Evolutionary conservation across 2,113 vertebrate genomes (phyloP).

Genomic region (Butorides virescens): DNA sequence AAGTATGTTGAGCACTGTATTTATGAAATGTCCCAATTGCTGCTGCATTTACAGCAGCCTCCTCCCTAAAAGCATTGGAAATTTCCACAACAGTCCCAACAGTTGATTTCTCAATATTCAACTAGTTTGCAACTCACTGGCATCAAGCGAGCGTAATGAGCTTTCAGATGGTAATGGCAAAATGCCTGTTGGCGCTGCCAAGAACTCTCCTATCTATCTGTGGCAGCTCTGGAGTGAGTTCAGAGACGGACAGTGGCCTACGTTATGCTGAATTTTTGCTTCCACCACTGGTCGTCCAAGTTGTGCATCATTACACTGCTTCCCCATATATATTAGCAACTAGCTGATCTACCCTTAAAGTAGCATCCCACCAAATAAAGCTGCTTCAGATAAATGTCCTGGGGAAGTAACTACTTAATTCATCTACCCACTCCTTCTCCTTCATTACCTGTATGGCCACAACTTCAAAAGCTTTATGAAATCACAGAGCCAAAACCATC

Average conservation of each 20-base stretch:
- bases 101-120: conserved; percentile 28
- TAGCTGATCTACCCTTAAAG: background rate
- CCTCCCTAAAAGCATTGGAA: conserved; percentile 8
- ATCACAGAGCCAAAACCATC: background rate
- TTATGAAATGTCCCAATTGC: background rate
- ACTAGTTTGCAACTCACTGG: background rate
- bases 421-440: background rate
- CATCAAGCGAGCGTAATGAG: background rate
- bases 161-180: background rate
- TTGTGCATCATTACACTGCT: background rate
- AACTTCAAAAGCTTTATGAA: background rate
- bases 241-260: background rate
- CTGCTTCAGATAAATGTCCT: background rate
- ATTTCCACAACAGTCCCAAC: conserved; percentile 10
- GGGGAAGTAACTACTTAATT: background rate
- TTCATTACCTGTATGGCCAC: background rate
- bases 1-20: background rate
- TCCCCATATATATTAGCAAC: background rate
- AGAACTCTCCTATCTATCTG: background rate
- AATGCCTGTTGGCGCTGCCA: background rate
- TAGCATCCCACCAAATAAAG: background rate
- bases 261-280: background rate
- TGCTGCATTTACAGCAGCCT: background rate
- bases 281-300: background rate
- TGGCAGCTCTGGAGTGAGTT: background rate